A percentile compares a stretch with the other conserved stretches of the same genome.
Evolutionary conservation across 2,888 invertebrate genomes (phyloP).

Genomic region (Loripinus fragilis): DNA sequence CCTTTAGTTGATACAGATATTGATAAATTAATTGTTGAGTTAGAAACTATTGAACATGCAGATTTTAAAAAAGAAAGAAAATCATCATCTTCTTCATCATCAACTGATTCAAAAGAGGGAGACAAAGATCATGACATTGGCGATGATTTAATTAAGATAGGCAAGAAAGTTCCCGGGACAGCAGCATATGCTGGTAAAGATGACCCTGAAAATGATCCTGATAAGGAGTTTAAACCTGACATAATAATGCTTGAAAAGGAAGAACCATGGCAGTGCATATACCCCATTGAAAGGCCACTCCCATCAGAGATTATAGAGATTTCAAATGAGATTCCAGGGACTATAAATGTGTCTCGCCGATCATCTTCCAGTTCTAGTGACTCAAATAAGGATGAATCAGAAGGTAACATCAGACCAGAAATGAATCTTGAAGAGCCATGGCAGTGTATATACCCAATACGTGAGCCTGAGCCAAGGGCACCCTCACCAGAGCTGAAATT

Average conservation of each 20-base stretch:
- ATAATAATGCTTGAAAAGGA: neutral
- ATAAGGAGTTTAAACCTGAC: no score
- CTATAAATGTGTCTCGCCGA: no score
- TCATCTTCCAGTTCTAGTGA: no score
- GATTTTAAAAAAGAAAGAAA: slow-evolving; percentile 55
- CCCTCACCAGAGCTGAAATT: neutral
- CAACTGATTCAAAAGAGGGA: slow-evolving; percentile 18
- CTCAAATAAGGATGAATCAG: no score
- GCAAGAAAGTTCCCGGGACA: slow-evolving; percentile 5
- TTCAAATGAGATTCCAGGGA: neutral
- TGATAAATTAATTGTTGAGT: slow-evolving; percentile 4
- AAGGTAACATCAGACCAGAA: neutral
- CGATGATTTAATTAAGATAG: neutral
- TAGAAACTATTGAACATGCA: neutral
- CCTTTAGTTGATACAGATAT: slow-evolving; percentile 13
- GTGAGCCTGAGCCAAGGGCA: neutral
- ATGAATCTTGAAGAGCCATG: neutral
- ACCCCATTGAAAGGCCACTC: neutral
- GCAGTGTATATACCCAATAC: slow-evolving; percentile 2
- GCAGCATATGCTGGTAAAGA: neutral
- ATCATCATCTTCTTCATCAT: slow-evolving; percentile 37
- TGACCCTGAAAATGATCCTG: neutral
- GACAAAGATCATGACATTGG: slow-evolving; percentile 9
- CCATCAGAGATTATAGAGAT: neutral
- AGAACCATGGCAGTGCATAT: slow-evolving; percentile 3